Conservation (phyloP, 2,888 invertebrate species). For the Blera fallax region DNA sequence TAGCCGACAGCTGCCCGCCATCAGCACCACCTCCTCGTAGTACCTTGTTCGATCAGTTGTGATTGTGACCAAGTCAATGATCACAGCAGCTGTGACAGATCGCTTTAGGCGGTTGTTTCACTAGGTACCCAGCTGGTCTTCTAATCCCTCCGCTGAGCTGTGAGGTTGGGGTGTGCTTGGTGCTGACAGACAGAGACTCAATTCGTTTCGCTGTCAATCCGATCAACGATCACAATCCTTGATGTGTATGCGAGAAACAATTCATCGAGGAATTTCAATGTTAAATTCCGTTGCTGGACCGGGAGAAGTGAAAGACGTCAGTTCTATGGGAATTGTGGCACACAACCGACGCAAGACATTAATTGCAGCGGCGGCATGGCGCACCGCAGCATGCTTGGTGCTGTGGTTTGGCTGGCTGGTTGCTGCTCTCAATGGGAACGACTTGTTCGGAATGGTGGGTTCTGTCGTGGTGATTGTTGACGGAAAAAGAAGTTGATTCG, state of each 20-base stretch:
- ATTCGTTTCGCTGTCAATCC: conserved; percentile 45
- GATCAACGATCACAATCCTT: conserved; percentile 37
- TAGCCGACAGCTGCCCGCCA: not conserved
- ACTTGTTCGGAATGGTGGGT: not conserved
- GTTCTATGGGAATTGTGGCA: not conserved
- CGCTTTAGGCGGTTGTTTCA: conserved; percentile 2
- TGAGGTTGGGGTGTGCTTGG: not conserved
- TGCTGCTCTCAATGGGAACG: conserved; percentile 48
- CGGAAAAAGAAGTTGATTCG: conserved; percentile 42
- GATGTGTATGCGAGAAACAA: conserved; percentile 21
- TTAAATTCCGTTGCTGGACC: conserved; percentile 12
- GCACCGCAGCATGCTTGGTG: not conserved
- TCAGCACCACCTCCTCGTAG: not conserved
- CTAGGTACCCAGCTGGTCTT: not conserved
- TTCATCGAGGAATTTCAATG: conserved; percentile 60
- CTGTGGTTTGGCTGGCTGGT: not conserved
- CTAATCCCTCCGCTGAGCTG: not conserved
- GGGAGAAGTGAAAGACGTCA: conserved; percentile 13
- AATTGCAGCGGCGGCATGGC: not conserved
- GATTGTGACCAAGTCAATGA: not conserved
- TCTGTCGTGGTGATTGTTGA: conserved; percentile 33
- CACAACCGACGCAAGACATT: conserved; percentile 3
- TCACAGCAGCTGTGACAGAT: conserved; percentile 4
- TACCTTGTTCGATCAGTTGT: not conserved
- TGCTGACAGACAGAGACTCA: conserved; percentile 41